Percentiles rank a stretch among this genome's conserved stretches.
These are phyloP conservation scores for Drosophila mayaguana DNA, from an alignment of 2,888 invertebrate species.

Conservation along the genomic window DNA sequence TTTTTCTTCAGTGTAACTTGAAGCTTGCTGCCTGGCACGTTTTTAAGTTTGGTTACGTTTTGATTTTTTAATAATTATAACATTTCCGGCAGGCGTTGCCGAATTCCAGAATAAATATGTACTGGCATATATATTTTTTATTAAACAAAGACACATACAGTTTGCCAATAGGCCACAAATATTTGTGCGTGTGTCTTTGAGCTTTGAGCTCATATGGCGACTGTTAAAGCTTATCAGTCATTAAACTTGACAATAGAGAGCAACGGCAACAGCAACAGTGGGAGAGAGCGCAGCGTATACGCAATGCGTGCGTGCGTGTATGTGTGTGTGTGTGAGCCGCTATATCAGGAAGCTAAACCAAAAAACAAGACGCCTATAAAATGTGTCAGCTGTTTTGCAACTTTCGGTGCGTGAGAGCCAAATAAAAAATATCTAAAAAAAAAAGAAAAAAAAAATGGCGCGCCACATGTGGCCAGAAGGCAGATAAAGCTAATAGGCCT, in stretches of 20 bases:
- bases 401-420: slow-evolving; percentile 38
- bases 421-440: slow-evolving; percentile 3
- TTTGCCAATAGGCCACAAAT: slow-evolving; percentile 19
- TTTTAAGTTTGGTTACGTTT: slow-evolving; percentile 34
- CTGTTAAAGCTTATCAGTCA: slow-evolving; percentile 70
- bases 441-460: slow-evolving; percentile 42
- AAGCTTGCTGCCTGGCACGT: slow-evolving; percentile 46
- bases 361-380: slow-evolving; percentile 46
- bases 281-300: slow-evolving; percentile 41
- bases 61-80: slow-evolving; percentile 31
- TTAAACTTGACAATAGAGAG: slow-evolving; percentile 66
- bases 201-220: slow-evolving; percentile 28
- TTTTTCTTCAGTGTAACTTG: slow-evolving; percentile 39
- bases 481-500: slow-evolving; percentile 18
- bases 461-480: slow-evolving; percentile 20
- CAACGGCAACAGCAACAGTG: slow-evolving; percentile 9
- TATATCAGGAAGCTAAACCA: slow-evolving; percentile 30
- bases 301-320: slow-evolving; percentile 26
- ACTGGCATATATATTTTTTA: neutral
- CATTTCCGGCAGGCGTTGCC: slow-evolving; percentile 50
- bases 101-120: slow-evolving; percentile 9
- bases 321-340: slow-evolving; percentile 34
- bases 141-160: slow-evolving; percentile 1
- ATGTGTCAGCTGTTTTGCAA: slow-evolving; percentile 68
- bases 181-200: slow-evolving; percentile 29